Evolutionary conservation across 2,797 vertebrate genomes (phyloP), one percentile per base, ranked within the genome.

Genomic region (Fistularia tabacaria): DNA sequence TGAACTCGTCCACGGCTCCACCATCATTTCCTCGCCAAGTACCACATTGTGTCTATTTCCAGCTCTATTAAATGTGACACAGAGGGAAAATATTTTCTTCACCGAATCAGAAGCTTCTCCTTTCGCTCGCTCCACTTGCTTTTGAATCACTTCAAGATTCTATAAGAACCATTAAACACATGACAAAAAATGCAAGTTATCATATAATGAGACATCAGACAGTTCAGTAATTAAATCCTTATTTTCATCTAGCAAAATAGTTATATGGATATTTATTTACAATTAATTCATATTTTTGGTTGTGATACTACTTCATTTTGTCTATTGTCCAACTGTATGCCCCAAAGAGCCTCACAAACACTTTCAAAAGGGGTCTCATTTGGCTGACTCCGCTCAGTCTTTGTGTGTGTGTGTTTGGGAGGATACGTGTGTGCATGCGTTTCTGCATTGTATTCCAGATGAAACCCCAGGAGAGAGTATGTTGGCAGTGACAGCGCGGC

Each of bases 401-500:
- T 56, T 48, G 57, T 57, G 57, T 52, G 57, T 54, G 51, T 44
- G 46, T 49, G 37, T 49, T 46, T 46, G 38, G 11, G 41, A 43
- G 55, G 40, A 41, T 66, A 45, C 48, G 45, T 48, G 47, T 55
- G 45, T 40, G 39, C 46, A 53, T 62, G 54, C 56, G 64, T 49
- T n/a, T 42, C 14, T 47, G 69, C 10, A n/a, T 41, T 70, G 50
- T 50, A 57, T 57, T 53, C 77, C 66, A 65, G 60, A 70, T 77
- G 59, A 67, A 76, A 62, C 74, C 82, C 79, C 69, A 14, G 59
- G 82, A 85, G 82, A 79, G 64, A 69, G 60, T 68, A 46, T 81
- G 69, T 79, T 88, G 87, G 88, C 86, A 85, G 79, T 8, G 47
- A 76, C 44, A 44, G 38, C 69, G 52, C 51, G 14, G 66, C 51